phyloP scores from a whole-genome alignment of 2,113 vertebrate genomes.

The Arothron firmamentum region DNA sequence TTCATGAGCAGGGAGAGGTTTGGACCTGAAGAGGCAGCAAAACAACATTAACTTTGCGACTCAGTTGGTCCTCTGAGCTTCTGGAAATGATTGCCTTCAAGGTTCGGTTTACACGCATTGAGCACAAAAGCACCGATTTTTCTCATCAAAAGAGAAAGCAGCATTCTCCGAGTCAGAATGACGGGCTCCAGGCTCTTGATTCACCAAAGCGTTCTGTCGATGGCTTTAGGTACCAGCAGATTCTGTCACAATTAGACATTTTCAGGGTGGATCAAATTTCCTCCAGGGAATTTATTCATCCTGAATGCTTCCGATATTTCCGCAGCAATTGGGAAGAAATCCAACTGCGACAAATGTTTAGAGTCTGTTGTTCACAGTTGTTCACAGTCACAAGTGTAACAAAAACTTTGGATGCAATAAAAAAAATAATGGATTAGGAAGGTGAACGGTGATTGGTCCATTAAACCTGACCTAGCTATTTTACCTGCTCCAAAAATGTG shows the following conservation, averaged over 20 bases:
- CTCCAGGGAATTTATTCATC: slow-evolving; percentile 14
- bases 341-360: no score
- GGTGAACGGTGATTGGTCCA: no score
- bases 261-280: slow-evolving; percentile 2
- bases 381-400: no score
- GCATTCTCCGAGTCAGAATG: background rate
- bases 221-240: background rate
- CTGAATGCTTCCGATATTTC: no score
- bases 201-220: slow-evolving; percentile 2
- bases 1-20: slow-evolving; percentile 39
- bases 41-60: slow-evolving; percentile 51
- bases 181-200: background rate
- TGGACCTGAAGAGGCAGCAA: slow-evolving; percentile 32
- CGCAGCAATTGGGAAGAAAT: no score
- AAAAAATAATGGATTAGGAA: no score
- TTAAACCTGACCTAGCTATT: no score
- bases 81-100: slow-evolving; percentile 47
- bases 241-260: slow-evolving; percentile 1
- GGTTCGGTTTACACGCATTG: slow-evolving; percentile 32
- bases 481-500: no score
- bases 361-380: no score
- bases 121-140: slow-evolving; percentile 30
- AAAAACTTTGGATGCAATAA: no score
- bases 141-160: slow-evolving; percentile 30
- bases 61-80: slow-evolving; percentile 36